phyloP scores from a whole-genome alignment of 1,140 invertebrate genomes.

The Lepidurus couesii region DNA sequence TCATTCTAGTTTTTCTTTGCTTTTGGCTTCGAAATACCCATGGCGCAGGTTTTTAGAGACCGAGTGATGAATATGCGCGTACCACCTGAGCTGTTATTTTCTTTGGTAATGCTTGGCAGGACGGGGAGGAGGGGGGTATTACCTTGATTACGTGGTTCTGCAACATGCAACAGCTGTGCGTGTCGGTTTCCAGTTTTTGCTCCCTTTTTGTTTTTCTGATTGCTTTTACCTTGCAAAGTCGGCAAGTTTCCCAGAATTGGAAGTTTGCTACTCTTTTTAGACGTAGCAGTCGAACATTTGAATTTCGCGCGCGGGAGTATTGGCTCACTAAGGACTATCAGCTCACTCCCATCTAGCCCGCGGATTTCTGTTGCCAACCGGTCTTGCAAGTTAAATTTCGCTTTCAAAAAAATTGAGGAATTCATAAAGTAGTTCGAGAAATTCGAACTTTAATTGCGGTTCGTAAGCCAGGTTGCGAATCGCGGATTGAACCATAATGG shows the following conservation, averaged over 20 bases:
- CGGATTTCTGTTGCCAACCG: no score
- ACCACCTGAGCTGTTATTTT: constrained; percentile 20
- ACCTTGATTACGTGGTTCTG: constrained; percentile 15
- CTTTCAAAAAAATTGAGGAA: no score
- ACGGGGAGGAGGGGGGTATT: background rate
- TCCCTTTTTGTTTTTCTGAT: background rate
- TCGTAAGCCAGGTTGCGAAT: no score
- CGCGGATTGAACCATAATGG: no score
- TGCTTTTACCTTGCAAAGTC: background rate
- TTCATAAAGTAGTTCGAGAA: no score
- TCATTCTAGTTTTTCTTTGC: background rate
- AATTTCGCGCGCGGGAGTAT: no score
- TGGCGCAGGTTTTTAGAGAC: background rate
- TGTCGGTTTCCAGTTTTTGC: constrained; percentile 7
- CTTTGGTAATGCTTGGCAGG: background rate
- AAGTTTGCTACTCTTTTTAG: no score
- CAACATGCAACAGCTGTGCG: constrained; percentile 13
- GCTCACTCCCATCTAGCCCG: no score
- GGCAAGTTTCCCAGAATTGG: background rate
- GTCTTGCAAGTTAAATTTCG: no score
- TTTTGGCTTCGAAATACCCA: background rate
- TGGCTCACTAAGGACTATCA: no score
- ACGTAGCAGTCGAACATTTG: no score
- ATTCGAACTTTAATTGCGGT: no score
- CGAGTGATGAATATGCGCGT: constrained; percentile 10